Conservation (phyloP, 2,797 vertebrate species). For the Botia kubotai region DNA sequence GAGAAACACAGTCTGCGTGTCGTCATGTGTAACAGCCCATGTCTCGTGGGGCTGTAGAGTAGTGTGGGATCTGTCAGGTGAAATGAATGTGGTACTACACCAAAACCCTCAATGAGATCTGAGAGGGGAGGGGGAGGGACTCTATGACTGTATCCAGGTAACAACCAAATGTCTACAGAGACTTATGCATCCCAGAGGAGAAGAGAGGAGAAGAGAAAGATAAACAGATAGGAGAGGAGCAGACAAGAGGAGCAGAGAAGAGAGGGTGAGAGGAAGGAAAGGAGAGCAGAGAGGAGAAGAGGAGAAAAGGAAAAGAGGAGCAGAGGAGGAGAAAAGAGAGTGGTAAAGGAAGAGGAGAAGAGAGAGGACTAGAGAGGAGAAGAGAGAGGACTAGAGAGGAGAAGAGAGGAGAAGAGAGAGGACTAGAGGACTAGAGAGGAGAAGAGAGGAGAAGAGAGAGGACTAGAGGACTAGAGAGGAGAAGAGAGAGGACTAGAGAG, state of each 20-base stretch:
- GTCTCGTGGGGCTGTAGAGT: background rate
- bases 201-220: background rate
- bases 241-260: background rate
- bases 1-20: slow-evolving; percentile 17
- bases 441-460: slow-evolving; percentile 7
- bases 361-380: no score
- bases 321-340: no score
- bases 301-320: no score
- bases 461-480: background rate
- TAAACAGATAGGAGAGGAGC: background rate
- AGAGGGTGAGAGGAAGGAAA: no score
- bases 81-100: slow-evolving; percentile 47
- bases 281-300: no score
- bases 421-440: background rate
- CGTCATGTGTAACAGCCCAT: background rate
- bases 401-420: background rate
- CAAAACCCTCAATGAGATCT: slow-evolving; percentile 61
- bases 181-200: slow-evolving; percentile 39
- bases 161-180: slow-evolving; percentile 47
- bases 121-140: slow-evolving; percentile 52
- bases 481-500: background rate
- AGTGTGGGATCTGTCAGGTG: slow-evolving; percentile 33
- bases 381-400: no score
- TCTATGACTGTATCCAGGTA: slow-evolving; percentile 70
- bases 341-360: no score